phyloP scores from a whole-genome alignment of 2,113 vertebrate species.

The Trachemys scripta region DNA sequence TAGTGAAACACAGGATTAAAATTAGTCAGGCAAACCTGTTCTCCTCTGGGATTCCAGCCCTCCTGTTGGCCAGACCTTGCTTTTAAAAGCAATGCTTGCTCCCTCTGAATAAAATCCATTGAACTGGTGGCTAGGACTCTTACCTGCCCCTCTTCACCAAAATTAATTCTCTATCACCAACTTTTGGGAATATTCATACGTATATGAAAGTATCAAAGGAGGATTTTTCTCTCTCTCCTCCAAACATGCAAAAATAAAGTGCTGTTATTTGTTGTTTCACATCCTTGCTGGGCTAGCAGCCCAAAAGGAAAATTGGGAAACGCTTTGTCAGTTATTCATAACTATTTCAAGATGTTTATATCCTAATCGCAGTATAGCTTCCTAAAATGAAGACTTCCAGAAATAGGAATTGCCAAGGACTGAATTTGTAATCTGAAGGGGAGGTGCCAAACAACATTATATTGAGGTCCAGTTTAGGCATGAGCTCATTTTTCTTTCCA shows the following conservation, averaged over 20 bases:
- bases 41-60: constrained; percentile 46
- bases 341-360: constrained; percentile 14
- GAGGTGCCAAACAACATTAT: neutral
- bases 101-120: neutral
- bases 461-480: neutral
- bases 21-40: constrained; percentile 41
- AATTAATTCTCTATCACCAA: neutral
- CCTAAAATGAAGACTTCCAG: neutral
- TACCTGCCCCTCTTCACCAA: neutral
- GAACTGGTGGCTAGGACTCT: neutral
- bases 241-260: neutral
- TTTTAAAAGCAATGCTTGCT: constrained; percentile 45
- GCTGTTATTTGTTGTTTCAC: neutral
- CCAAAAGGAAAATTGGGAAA: constrained; percentile 39
- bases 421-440: neutral
- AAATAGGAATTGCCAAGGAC: neutral
- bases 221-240: neutral
- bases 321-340: neutral
- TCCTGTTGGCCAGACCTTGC: constrained; percentile 46
- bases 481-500: neutral
- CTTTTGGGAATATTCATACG: neutral
- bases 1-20: constrained; percentile 41
- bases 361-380: neutral
- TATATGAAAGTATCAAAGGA: neutral
- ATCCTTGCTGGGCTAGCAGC: constrained; percentile 3